Evolutionary conservation across 2,797 vertebrate genomes (phyloP).

Genomic region (Prunella strophiata): DNA sequence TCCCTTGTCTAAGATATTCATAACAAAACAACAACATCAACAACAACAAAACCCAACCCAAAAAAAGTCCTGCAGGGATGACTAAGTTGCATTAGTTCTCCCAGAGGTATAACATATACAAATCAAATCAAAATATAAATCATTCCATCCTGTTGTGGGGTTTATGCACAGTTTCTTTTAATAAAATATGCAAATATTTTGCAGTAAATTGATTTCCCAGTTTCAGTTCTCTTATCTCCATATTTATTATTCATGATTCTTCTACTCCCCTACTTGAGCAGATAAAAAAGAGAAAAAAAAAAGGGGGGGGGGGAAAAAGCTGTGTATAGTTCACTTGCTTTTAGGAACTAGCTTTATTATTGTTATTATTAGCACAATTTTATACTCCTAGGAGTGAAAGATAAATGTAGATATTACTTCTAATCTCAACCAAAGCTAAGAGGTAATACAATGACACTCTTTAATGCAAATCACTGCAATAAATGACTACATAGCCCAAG

Average conservation of each 20-base stretch:
- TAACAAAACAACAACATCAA: constrained; percentile 39
- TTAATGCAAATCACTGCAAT: constrained; percentile 61
- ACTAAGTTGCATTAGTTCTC: constrained; percentile 67
- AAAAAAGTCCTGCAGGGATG: constrained; percentile 53
- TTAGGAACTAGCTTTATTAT: constrained; percentile 70
- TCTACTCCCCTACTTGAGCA: constrained; percentile 66
- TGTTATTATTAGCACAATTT: constrained; percentile 67
- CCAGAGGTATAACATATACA: constrained; percentile 74
- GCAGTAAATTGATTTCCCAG: constrained; percentile 85
- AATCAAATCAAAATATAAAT: constrained; percentile 82
- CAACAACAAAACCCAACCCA: constrained; percentile 54
- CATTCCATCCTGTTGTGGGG: constrained; percentile 74
- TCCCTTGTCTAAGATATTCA: neutral
- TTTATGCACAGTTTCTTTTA: constrained; percentile 82
- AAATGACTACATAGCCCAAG: constrained; percentile 63
- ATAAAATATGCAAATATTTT: constrained; percentile 89
- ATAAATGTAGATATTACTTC: constrained; percentile 67
- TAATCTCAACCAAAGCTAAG: constrained; percentile 63
- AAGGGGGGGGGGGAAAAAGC: neutral
- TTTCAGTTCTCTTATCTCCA: constrained; percentile 83
- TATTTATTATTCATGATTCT: constrained; percentile 84
- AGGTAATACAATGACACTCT: constrained; percentile 66
- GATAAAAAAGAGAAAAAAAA: constrained; percentile 8
- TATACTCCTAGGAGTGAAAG: constrained; percentile 67
- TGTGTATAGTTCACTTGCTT: constrained; percentile 55